Base-by-base conservation (phyloP, 2,888 invertebrate genomes). In the Belgica antarctica region DNA sequence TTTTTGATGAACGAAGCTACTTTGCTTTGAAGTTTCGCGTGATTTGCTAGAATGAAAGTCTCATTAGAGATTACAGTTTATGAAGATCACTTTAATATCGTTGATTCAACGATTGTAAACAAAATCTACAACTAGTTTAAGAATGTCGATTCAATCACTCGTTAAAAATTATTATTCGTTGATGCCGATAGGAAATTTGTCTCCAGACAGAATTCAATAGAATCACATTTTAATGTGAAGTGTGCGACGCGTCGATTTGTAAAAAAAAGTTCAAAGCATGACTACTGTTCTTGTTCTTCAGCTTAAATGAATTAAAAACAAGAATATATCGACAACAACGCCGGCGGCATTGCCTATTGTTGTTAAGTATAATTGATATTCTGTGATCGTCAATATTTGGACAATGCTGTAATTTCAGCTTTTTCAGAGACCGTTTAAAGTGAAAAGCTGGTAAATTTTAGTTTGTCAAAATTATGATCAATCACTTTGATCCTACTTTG, bases 201-300 rank as follows among this genome's bases (percentile, higher is more conserved):
- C 68, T 68, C 68, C 68, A 68, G 68, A 68, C 68, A 27, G 25
- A 46, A 34, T 68, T 68, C 68, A 25, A 68, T 68, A 57, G 68
- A 68, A 41, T 41, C 41, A 15, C 12, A 52, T 52, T 24, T 27
- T 52, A 8, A 10, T 52, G 52, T 19, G 52, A 52, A 52, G 52
- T 52, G 52, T 59, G 25, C 59, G 59, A 27, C 59, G 59, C 22
- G 59, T 25, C 52, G 52, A 41, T 7, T n/a, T 8, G 12, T 8
- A 10, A 12, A n/a, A 41, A 7, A 41, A 41, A 22, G 17, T 17
- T 22, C 22, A 22, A 2, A 52, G 17, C 52, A 52, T 52, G 52
- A 52, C 52, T 52, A 22, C 12, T 52, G 52, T 52, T 52, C 59
- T 59, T 59, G 59, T 59, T 59, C 27, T n/a, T n/a, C n/a, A n/a